phyloP scores from a whole-genome alignment of 2,113 vertebrate genomes.

The Ageneiosus marmoratus region DNA sequence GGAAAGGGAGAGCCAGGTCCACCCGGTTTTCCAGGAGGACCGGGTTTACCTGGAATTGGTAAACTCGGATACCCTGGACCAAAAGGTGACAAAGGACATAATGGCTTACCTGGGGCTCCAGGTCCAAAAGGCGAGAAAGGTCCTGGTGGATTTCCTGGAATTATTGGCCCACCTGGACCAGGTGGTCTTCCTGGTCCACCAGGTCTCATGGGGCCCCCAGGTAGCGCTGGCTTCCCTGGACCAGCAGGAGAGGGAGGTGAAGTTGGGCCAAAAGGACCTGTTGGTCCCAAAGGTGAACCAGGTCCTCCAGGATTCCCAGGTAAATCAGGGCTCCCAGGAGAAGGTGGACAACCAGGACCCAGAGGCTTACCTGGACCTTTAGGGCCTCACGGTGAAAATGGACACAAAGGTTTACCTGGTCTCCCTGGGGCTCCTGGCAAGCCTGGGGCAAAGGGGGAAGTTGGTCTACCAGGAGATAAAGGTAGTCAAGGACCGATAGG shows the following conservation, averaged over 20 bases:
- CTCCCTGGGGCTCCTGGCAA: slow-evolving; percentile 79
- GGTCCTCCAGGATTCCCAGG: slow-evolving; percentile 86
- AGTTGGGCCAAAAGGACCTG: slow-evolving; percentile 78
- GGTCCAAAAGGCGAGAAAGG: slow-evolving; percentile 90
- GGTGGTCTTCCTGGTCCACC: slow-evolving; percentile 85
- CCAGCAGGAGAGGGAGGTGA: slow-evolving; percentile 85
- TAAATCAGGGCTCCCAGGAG: slow-evolving; percentile 82
- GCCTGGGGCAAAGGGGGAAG: slow-evolving; percentile 78
- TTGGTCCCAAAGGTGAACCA: slow-evolving; percentile 82
- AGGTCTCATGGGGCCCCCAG: slow-evolving; percentile 83
- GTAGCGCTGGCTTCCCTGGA: slow-evolving; percentile 84
- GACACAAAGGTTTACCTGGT: slow-evolving; percentile 82
- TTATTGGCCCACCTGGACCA: slow-evolving; percentile 80
- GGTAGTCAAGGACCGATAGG: slow-evolving; percentile 71
- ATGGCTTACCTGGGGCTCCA: slow-evolving; percentile 78
- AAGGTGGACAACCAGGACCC: slow-evolving; percentile 80
- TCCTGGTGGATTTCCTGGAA: slow-evolving; percentile 79
- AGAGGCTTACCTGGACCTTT: slow-evolving; percentile 85
- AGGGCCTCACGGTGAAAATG: slow-evolving; percentile 87
- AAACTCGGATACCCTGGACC: slow-evolving; percentile 89
- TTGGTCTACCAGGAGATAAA: slow-evolving; percentile 62
- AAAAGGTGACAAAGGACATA: slow-evolving; percentile 86
- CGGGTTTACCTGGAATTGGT: slow-evolving; percentile 84
- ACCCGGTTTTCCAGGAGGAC: slow-evolving; percentile 82
- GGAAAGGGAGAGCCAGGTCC: slow-evolving; percentile 76